Base-by-base conservation (phyloP, 2,113 vertebrate species). In the Amia ocellicauda region DNA sequence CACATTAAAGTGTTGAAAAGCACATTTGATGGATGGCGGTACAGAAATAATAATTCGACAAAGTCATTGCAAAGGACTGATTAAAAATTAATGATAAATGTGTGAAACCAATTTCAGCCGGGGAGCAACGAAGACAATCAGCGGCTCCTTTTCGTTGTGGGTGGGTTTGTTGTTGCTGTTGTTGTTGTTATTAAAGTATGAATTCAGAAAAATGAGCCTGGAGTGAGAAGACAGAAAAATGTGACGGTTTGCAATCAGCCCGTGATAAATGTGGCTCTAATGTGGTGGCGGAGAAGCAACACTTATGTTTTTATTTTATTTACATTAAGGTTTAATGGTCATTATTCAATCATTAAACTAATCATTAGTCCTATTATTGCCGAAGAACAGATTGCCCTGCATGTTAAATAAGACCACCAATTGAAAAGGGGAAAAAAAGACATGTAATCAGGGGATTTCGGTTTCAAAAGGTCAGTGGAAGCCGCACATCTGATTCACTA, bases 121-220 rank as follows among this genome's bases (percentile, higher is more conserved):
- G 74, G 69, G 69, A 69, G 75, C 71, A 66, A 75, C 77, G 79
- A 71, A 84, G 79, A 86, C 84, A 85, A 87, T 88, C 87, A 89
- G 83, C 71, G 83, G 69, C 78, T n/a, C n/a, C n/a, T n/a, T n/a
- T n/a, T n/a, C n/a, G n/a, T n/a, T n/a, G n/a, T n/a, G n/a, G n/a
- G n/a, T n/a, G n/a, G n/a, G n/a, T 74, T 76, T 36, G 11, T 36
- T 36, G 5, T 36, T 36, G 31, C 11, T 36, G 31, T 36, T 36
- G 31, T 55, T 53, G 27, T 9, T 67, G 62, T 71, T 60, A 53
- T 53, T 53, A 53, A 53, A 58, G 54, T 24, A 36, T 26, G 62
- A 60, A 41, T 22, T 16, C 52, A 20, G 29, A 49, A n/a, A 52
- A 22, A 63, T 54, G 60, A 57, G 43, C 58, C 47, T 52, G 50